phyloP scores from a whole-genome alignment of 2,888 invertebrate genomes.

The Rosalia funebris region DNA sequence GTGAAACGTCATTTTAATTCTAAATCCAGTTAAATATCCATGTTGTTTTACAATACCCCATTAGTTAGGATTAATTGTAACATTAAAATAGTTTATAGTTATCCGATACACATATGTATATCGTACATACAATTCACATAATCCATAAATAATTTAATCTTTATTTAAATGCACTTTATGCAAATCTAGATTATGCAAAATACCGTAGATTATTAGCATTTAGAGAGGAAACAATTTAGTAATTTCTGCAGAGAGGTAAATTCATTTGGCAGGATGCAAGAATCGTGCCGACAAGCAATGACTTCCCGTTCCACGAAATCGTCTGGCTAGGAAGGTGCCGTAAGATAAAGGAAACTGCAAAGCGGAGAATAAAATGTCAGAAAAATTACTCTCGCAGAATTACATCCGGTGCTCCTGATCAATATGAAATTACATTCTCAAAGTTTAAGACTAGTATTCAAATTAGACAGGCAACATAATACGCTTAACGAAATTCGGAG shows the following conservation, averaged over 20 bases:
- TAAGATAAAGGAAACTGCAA: constrained; percentile 27
- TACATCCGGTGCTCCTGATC: constrained; percentile 35
- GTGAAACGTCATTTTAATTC: no score
- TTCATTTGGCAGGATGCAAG: constrained; percentile 26
- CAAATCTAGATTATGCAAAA: constrained; percentile 5
- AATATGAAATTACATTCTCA: constrained; percentile 25
- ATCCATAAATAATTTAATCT: constrained; percentile 8
- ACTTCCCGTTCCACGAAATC: constrained; percentile 30
- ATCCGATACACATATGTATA: background rate
- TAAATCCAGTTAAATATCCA: no score
- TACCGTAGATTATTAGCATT: constrained; percentile 2
- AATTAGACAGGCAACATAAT: no score
- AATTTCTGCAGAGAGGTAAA: constrained; percentile 20
- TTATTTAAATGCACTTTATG: constrained; percentile 6
- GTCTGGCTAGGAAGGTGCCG: constrained; percentile 24
- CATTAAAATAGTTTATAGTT: no score
- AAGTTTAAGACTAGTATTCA: background rate
- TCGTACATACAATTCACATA: background rate
- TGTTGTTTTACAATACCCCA: no score
- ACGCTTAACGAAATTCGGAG: no score
- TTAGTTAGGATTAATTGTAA: no score
- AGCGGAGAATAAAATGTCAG: constrained; percentile 26
- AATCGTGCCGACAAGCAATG: constrained; percentile 29
- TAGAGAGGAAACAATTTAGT: constrained; percentile 10
- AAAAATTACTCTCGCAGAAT: constrained; percentile 40